phyloP scores from a whole-genome alignment of 2,888 invertebrate genomes.

The Eulithis prunata region DNA sequence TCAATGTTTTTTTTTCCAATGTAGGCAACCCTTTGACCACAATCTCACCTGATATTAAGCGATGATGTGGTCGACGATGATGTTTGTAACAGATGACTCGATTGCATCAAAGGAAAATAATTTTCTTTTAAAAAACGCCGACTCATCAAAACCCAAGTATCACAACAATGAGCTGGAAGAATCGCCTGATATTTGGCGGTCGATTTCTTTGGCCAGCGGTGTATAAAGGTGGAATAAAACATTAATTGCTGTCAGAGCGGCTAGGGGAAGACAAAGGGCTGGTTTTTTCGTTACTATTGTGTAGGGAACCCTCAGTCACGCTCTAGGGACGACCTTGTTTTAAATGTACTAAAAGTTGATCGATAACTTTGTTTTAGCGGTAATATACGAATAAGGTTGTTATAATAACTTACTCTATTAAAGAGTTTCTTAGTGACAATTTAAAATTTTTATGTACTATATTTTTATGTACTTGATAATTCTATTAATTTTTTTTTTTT shows the following conservation, averaged over 20 bases:
- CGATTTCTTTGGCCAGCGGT: conserved; percentile 52
- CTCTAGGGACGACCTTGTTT: conserved; percentile 56
- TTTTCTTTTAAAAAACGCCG: not conserved
- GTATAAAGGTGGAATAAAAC: conserved; percentile 75
- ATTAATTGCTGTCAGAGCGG: conserved; percentile 78
- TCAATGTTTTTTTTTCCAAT: too few relatives aligned
- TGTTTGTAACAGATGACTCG: too few relatives aligned
- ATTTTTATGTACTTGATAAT: too few relatives aligned
- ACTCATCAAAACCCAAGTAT: conserved; percentile 18
- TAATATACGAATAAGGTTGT: conserved; percentile 30
- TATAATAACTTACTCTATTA: too few relatives aligned
- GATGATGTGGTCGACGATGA: too few relatives aligned
- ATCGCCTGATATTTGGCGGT: conserved; percentile 46
- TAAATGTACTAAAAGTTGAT: conserved; percentile 47
- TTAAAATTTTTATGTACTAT: too few relatives aligned
- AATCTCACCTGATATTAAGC: too few relatives aligned
- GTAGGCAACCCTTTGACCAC: too few relatives aligned
- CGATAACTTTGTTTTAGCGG: conserved; percentile 46
- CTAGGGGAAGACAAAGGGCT: conserved; percentile 68
- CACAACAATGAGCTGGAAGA: conserved; percentile 29
- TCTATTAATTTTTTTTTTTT: too few relatives aligned
- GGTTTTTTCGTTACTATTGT: conserved; percentile 76
- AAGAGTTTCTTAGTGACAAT: too few relatives aligned
- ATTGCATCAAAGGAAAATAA: too few relatives aligned
- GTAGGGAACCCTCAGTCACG: conserved; percentile 73